Evolutionary conservation across 2,888 invertebrate genomes (phyloP).

Genomic region (Aspidiotus rigidus): DNA sequence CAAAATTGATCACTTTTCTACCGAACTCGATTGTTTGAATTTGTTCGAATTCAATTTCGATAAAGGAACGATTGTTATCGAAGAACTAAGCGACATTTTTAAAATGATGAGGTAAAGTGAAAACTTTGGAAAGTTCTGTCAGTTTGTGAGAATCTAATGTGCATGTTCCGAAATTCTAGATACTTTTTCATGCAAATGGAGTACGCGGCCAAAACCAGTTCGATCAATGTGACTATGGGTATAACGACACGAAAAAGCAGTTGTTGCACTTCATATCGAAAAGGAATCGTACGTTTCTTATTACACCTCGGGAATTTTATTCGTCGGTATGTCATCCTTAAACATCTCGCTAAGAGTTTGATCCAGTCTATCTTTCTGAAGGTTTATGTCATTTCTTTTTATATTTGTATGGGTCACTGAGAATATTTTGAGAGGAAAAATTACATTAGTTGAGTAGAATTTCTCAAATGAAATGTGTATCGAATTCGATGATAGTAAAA

Average conservation of each 20-base stretch:
- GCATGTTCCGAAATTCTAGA: conserved; percentile 13
- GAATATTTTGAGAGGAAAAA: no score
- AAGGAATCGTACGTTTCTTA: conserved; percentile 36
- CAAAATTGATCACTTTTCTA: no score
- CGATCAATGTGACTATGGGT: conserved; percentile 24
- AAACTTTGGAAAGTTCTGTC: neutral
- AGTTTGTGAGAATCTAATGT: neutral
- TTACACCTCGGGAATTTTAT: conserved; percentile 36
- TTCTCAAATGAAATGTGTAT: neutral
- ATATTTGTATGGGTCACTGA: no score
- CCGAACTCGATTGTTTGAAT: conserved; percentile 13
- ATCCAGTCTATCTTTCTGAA: no score
- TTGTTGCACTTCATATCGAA: conserved; percentile 28
- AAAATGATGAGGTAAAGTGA: conserved; percentile 36
- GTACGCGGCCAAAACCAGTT: conserved; percentile 24
- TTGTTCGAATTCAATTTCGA: conserved; percentile 37
- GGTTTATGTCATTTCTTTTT: no score
- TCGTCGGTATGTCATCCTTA: conserved; percentile 34
- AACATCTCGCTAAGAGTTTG: no score
- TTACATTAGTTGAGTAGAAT: neutral
- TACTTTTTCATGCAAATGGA: conserved; percentile 33
- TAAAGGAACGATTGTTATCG: conserved; percentile 36
- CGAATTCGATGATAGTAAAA: neutral
- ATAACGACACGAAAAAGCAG: conserved; percentile 15
- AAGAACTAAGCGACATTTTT: conserved; percentile 36